phyloP scores from a whole-genome alignment of 2,888 invertebrate species.

The Fragum fragum region DNA sequence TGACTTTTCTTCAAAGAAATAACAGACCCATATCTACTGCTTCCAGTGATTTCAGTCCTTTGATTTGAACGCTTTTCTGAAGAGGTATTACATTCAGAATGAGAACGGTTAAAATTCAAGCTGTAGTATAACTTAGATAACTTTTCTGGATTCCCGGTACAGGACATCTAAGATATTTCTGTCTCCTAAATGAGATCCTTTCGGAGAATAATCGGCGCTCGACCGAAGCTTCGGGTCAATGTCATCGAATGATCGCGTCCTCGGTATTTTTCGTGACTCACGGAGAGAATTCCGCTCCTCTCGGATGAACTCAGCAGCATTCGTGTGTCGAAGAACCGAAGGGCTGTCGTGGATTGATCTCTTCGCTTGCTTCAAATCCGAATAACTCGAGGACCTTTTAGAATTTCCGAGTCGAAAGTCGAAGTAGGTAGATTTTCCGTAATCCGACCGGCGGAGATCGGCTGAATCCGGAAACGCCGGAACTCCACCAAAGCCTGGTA shows the following conservation, averaged over 20 bases:
- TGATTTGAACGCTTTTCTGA: no score
- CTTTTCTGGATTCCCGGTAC: constrained; percentile 8
- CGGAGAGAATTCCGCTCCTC: not conserved
- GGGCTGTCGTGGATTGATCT: constrained; percentile 28
- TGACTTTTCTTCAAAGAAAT: no score
- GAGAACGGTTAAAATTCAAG: no score
- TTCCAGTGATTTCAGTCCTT: no score
- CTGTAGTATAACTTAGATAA: not conserved
- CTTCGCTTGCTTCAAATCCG: constrained; percentile 4
- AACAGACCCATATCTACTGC: no score
- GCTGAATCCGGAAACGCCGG: not conserved
- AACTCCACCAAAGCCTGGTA: constrained; percentile 6
- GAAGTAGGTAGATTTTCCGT: constrained; percentile 9
- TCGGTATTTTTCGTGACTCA: not conserved
- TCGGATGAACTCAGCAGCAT: constrained; percentile 4
- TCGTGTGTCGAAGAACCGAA: constrained; percentile 7
- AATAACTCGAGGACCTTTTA: not conserved
- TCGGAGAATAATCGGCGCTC: not conserved
- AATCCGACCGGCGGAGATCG: not conserved
- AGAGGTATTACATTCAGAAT: no score
- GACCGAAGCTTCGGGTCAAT: not conserved
- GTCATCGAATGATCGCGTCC: constrained; percentile 9
- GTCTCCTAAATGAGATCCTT: not conserved
- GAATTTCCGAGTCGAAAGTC: constrained; percentile 11
- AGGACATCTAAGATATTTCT: not conserved